phyloP scores from a whole-genome alignment of 2,113 vertebrate genomes.

The Anarhynchus alexandrinus region DNA sequence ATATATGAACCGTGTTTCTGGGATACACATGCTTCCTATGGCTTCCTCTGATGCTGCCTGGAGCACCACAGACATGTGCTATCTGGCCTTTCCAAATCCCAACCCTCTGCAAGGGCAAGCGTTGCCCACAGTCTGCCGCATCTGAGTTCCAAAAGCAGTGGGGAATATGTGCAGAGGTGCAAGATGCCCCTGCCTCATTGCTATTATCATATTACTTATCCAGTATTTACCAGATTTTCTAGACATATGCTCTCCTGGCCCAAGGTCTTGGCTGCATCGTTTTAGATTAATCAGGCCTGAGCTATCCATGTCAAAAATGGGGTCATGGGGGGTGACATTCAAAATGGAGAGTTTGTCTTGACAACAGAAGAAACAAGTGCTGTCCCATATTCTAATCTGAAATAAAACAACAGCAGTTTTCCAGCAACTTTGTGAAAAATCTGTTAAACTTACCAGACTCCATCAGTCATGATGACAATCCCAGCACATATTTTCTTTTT shows the following conservation, averaged over 20 bases:
- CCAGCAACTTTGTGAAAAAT: conserved; percentile 36
- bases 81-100: not conserved
- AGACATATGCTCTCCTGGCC: not conserved
- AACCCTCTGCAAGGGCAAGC: not conserved
- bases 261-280: not conserved
- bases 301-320: not conserved
- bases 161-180: not conserved
- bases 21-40: not conserved
- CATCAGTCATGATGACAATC: conserved; percentile 44
- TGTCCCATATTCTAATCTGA: not conserved
- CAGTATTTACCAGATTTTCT: not conserved
- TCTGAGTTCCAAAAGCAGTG: not conserved
- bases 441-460: conserved; percentile 34
- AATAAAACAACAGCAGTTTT: conserved; percentile 9
- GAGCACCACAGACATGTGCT: not conserved
- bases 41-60: not conserved
- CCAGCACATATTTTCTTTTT: not conserved
- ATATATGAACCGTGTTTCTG: not conserved
- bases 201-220: not conserved
- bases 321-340: not conserved
- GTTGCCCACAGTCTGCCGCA: not conserved
- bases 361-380: conserved; percentile 8
- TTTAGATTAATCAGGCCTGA: not conserved
- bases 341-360: not conserved
- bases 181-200: not conserved